phyloP scores from a whole-genome alignment of 2,797 vertebrate genomes.

The Ciconia nigra region DNA sequence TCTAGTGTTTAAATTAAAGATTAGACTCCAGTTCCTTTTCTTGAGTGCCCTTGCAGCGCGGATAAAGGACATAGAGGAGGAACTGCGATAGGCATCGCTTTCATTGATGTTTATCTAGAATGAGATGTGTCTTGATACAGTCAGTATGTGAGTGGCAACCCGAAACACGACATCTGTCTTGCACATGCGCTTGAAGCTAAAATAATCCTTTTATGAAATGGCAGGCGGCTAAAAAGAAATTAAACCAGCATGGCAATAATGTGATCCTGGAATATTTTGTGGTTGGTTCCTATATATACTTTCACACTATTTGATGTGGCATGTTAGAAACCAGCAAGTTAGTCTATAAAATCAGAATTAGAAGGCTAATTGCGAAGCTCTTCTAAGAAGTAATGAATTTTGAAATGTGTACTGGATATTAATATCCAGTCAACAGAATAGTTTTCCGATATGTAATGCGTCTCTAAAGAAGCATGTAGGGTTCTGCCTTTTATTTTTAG shows the following conservation, averaged over 20 bases:
- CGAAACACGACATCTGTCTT: neutral
- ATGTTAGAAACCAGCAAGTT: neutral
- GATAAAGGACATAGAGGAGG: neutral
- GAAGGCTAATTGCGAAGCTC: neutral
- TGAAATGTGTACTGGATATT: neutral
- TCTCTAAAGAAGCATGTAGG: neutral
- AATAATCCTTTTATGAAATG: neutral
- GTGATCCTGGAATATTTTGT: neutral
- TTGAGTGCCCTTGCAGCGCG: slow-evolving; percentile 18
- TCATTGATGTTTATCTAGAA: neutral
- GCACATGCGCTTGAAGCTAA: neutral
- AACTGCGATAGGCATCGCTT: neutral
- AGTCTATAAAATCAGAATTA: neutral
- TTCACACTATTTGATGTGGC: neutral
- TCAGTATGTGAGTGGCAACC: neutral
- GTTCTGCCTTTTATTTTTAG: neutral
- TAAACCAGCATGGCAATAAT: neutral
- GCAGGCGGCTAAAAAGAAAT: neutral
- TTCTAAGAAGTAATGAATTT: neutral
- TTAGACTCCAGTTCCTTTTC: neutral
- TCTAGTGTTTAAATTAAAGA: slow-evolving; percentile 71
- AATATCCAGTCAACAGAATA: neutral
- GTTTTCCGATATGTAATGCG: neutral
- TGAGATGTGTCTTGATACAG: neutral
- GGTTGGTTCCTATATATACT: neutral